Evolutionary conservation across 1,140 invertebrate species (phyloP).

Genomic region (Lanistes nyassanus): DNA sequence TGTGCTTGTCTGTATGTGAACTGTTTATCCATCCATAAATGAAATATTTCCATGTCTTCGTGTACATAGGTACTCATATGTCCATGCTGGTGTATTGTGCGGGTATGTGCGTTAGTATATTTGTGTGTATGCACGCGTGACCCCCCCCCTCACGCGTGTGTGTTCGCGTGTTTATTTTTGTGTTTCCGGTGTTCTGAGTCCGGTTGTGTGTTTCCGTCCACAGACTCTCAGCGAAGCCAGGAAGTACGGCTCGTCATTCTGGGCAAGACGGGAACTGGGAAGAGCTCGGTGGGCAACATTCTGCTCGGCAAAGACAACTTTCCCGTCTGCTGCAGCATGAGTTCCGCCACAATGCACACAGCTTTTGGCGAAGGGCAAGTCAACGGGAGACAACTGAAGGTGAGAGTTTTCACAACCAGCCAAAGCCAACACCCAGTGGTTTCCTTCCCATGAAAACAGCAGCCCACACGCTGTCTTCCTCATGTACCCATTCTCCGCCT

Average conservation of each 20-base stretch:
- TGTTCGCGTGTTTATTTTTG: conserved; percentile 15
- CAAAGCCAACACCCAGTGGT: too few species aligned
- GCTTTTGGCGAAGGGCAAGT: not conserved
- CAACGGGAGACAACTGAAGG: not conserved
- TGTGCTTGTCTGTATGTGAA: conserved; percentile 11
- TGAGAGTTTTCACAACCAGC: too few species aligned
- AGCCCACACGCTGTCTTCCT: too few species aligned
- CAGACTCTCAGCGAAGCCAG: not conserved
- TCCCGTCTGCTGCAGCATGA: not conserved
- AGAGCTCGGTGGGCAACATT: conserved; percentile 12
- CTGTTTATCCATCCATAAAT: not conserved
- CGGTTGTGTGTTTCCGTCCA: conserved; percentile 9
- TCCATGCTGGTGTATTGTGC: not conserved
- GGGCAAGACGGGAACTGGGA: conserved; percentile 15
- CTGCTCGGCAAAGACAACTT: not conserved
- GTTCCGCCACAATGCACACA: not conserved
- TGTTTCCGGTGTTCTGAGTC: not conserved
- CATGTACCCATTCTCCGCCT: too few species aligned
- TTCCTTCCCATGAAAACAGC: too few species aligned
- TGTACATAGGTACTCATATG: too few species aligned
- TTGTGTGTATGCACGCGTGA: conserved; percentile 8
- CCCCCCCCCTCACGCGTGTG: not conserved
- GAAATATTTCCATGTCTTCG: not conserved
- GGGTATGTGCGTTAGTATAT: conserved; percentile 4
- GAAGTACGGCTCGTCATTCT: conserved; percentile 2